Percentiles rank a stretch among this genome's conserved stretches.
These are phyloP conservation scores for Plebejus argus DNA, from an alignment of 2,888 invertebrate genomes.

Conservation along the genomic window DNA sequence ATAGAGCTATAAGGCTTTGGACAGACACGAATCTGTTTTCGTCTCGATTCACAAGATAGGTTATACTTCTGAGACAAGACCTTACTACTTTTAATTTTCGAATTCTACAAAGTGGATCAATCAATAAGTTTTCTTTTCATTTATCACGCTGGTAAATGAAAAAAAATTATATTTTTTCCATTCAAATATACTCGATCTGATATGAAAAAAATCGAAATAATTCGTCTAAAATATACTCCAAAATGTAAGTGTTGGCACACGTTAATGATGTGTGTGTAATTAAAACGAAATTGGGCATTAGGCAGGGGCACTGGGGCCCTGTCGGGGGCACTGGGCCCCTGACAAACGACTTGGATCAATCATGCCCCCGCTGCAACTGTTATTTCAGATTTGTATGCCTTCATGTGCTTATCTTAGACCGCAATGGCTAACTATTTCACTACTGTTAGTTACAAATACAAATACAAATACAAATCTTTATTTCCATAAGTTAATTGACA, in stretches of 20 bases:
- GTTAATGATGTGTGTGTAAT: constrained; percentile 52
- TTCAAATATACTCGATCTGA: background rate
- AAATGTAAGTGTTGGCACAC: constrained; percentile 50
- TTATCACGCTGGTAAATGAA: background rate
- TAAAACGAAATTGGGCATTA: constrained; percentile 67
- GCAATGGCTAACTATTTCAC: background rate
- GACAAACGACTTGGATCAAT: constrained; percentile 67
- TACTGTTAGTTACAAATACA: background rate
- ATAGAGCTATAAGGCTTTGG: too few species aligned
- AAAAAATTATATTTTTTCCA: background rate
- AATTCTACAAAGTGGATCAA: too few species aligned
- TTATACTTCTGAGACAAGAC: too few species aligned
- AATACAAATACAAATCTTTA: too few species aligned
- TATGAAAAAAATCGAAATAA: background rate
- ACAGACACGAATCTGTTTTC: too few species aligned
- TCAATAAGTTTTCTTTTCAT: background rate
- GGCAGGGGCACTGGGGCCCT: constrained; percentile 15
- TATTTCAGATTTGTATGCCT: constrained; percentile 21
- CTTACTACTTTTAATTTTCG: too few species aligned
- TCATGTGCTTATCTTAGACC: constrained; percentile 10
- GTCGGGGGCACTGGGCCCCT: constrained; percentile 41
- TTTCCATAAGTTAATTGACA: too few species aligned
- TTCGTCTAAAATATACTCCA: background rate
- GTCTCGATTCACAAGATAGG: too few species aligned
- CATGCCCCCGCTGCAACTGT: constrained; percentile 52